phyloP scores from a whole-genome alignment of 2,888 invertebrate species.

The Metopia argyrocephala region DNA sequence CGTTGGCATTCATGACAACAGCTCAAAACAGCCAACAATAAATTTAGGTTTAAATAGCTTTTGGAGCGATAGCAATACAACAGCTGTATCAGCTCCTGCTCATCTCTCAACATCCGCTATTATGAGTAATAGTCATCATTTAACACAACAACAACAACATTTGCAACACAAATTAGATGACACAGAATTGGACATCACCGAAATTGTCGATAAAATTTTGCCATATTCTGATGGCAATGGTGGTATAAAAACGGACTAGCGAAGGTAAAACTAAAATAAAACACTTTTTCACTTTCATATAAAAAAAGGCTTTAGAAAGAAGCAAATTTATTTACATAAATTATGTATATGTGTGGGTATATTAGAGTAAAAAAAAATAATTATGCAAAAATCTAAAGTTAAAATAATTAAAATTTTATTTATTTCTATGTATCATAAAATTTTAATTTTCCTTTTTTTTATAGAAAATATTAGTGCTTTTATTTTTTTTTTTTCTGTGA shows the following conservation, averaged over 20 bases:
- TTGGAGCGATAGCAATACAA: conserved; percentile 67
- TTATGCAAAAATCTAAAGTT: neutral
- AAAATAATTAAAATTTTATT: conserved; percentile 24
- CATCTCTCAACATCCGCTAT: conserved; percentile 39
- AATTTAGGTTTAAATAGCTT: conserved; percentile 67
- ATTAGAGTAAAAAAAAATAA: conserved; percentile 46
- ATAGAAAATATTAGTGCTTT: conserved; percentile 47
- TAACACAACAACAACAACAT: conserved; percentile 47
- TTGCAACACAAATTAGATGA: conserved; percentile 68
- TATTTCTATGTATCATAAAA: conserved; percentile 44
- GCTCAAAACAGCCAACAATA: conserved; percentile 59
- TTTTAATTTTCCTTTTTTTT: conserved; percentile 26
- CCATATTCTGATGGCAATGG: conserved; percentile 74
- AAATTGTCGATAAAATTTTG: conserved; percentile 80
- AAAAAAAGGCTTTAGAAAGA: conserved; percentile 23
- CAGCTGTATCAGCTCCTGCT: conserved; percentile 24
- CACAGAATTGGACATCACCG: conserved; percentile 83
- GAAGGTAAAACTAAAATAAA: conserved; percentile 53
- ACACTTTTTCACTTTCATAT: conserved; percentile 22
- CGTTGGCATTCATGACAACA: conserved; percentile 52
- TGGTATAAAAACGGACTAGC: conserved; percentile 73
- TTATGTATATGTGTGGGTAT: conserved; percentile 31
- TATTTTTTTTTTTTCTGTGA: conserved; percentile 50
- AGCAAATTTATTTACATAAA: neutral
- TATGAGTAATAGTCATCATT: conserved; percentile 33